Evolutionary conservation across 2,797 vertebrate genomes (phyloP).

Genomic region (Melanotaenia parkinsoni): DNA sequence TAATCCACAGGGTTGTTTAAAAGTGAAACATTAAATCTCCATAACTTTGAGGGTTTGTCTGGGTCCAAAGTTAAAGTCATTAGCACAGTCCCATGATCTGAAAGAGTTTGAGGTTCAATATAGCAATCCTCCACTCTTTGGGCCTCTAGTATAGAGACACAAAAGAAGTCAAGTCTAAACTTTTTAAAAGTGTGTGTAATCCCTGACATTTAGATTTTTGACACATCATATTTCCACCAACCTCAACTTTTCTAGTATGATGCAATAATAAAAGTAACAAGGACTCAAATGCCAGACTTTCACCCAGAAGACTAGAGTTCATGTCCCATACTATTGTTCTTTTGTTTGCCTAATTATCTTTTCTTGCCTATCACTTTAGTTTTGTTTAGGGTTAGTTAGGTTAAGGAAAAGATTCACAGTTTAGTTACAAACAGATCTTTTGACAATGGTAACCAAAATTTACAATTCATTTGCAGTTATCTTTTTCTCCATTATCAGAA

Average conservation of each 20-base stretch:
- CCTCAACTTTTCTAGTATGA: not conserved
- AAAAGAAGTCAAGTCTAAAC: constrained; percentile 5
- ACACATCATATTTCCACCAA: not conserved
- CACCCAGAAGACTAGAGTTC: not conserved
- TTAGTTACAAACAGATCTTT: too few relatives aligned
- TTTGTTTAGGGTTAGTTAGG: too few relatives aligned
- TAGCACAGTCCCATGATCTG: not conserved
- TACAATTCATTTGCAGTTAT: too few relatives aligned
- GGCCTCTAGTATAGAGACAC: not conserved
- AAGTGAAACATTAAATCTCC: constrained; percentile 8
- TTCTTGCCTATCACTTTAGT: too few relatives aligned
- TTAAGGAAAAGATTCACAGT: too few relatives aligned
- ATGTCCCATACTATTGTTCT: not conserved
- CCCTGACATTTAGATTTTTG: not conserved
- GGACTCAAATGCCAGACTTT: too few relatives aligned
- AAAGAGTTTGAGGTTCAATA: not conserved
- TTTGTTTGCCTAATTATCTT: too few relatives aligned
- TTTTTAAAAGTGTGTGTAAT: constrained; percentile 2
- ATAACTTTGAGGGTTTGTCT: not conserved
- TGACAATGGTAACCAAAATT: too few relatives aligned
- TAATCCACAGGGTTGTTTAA: not conserved
- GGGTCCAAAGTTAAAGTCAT: not conserved
- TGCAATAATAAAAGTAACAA: too few relatives aligned
- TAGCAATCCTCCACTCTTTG: not conserved
- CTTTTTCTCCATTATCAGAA: too few relatives aligned